Percentiles rank a stretch among this genome's conserved stretches.
phyloP scores from a whole-genome alignment of 2,797 vertebrate species.

The Coregonus ussuriensis region DNA sequence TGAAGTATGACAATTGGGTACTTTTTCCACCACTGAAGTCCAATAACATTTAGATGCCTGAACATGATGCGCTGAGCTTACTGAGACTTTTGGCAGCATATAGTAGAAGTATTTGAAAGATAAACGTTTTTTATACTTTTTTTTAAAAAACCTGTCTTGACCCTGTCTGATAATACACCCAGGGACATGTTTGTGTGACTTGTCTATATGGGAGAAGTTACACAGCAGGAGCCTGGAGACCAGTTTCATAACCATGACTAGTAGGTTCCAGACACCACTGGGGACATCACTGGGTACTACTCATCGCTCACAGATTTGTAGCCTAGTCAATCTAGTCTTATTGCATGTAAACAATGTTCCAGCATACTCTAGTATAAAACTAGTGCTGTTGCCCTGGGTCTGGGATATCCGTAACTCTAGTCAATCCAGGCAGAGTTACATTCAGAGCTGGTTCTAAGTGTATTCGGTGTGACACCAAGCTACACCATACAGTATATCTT shows the following conservation, averaged over 20 bases:
- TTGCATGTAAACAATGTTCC: neutral
- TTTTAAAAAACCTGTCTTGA: no score
- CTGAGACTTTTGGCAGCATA: no score
- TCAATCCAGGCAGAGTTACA: neutral
- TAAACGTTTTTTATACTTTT: no score
- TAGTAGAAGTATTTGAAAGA: no score
- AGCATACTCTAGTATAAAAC: neutral
- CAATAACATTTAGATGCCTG: no score
- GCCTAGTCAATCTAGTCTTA: neutral
- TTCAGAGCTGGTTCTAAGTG: neutral
- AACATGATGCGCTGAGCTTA: no score
- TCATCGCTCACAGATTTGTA: no score
- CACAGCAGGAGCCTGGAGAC: neutral
- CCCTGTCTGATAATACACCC: no score
- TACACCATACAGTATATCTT: neutral
- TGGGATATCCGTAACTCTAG: slow-evolving; percentile 15
- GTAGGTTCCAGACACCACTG: slow-evolving; percentile 15
- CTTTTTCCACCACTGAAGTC: no score
- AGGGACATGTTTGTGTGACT: neutral
- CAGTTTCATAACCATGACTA: slow-evolving; percentile 38
- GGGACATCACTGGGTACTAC: neutral
- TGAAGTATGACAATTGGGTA: no score
- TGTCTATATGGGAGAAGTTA: slow-evolving; percentile 6
- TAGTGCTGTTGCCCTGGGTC: neutral
- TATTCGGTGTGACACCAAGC: neutral